A percentile compares a stretch with the other conserved stretches of the same genome.
Evolutionary conservation across 2,113 vertebrate species (phyloP).

Genomic region (Phaethornis superciliosus): DNA sequence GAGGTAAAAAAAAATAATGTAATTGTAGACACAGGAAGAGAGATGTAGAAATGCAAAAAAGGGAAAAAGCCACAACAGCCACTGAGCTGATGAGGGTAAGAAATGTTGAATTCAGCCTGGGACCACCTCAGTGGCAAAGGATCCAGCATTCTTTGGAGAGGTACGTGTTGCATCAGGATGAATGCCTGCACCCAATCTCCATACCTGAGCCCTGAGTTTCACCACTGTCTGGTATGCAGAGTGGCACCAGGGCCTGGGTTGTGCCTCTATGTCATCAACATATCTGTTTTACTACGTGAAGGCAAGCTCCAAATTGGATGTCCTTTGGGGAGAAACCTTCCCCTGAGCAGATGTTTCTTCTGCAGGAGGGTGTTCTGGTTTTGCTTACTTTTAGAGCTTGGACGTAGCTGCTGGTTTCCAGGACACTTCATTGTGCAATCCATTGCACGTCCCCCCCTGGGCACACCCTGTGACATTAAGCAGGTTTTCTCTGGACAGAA

Average conservation of each 20-base stretch:
- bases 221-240: not conserved
- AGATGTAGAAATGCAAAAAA: slow-evolving; percentile 26
- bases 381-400: slow-evolving; percentile 1
- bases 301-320: not conserved
- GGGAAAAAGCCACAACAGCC: not conserved
- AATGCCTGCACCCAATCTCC: rapidly evolving
- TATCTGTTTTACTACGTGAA: not conserved
- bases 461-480: not conserved
- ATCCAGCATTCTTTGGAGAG: rapidly evolving
- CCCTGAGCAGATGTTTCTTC: not conserved
- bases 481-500: not conserved
- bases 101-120: not conserved
- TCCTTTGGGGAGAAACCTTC: not conserved
- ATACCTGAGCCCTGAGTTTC: not conserved
- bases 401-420: not conserved
- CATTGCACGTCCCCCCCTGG: not conserved
- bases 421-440: not conserved
- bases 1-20: slow-evolving; percentile 20
- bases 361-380: not conserved
- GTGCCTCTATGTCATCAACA: not conserved
- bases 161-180: not conserved
- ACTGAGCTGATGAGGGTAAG: not conserved
- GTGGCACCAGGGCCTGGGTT: not conserved
- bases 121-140: not conserved
- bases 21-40: slow-evolving; percentile 10